Evolutionary conservation across 23 tunicate genomes (phyloP).

Genomic region (Aplidium turbinatum): DNA sequence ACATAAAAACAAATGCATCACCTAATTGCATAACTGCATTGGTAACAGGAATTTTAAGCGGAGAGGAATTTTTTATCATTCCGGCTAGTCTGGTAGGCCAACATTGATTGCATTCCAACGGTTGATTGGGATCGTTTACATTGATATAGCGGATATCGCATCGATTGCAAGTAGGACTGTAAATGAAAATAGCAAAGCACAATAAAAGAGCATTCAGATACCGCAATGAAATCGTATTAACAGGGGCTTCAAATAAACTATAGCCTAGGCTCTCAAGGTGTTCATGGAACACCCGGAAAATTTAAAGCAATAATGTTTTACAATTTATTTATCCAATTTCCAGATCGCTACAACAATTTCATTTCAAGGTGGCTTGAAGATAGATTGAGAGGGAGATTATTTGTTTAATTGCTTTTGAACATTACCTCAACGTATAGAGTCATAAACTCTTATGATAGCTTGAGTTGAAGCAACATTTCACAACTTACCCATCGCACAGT

Average conservation of each 20-base stretch:
- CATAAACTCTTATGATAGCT: no score
- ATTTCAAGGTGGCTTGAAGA: no score
- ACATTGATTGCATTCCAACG: neutral
- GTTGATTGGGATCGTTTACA: neutral
- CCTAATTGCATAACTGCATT: constrained; percentile 1
- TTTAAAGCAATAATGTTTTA: no score
- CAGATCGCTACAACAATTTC: no score
- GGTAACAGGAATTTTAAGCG: neutral
- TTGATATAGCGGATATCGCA: constrained; percentile 8
- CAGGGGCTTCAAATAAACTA: no score
- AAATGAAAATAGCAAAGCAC: neutral
- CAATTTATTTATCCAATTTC: no score
- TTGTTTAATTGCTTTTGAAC: no score
- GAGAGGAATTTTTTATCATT: constrained; percentile 4
- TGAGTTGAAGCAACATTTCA: no score
- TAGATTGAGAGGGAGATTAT: no score
- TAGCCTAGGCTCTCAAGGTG: no score
- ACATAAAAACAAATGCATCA: neutral
- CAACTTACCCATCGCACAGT: constrained; percentile 6
- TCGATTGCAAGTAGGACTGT: constrained; percentile 7
- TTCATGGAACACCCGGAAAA: no score
- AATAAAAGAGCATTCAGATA: neutral
- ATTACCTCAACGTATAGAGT: no score
- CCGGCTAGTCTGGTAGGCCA: constrained; percentile 34
- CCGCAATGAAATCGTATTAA: neutral